A percentile compares a stretch with the other conserved stretches of the same genome.
phyloP scores from a whole-genome alignment of 2,113 vertebrate genomes.

The Ochotona princeps region DNA sequence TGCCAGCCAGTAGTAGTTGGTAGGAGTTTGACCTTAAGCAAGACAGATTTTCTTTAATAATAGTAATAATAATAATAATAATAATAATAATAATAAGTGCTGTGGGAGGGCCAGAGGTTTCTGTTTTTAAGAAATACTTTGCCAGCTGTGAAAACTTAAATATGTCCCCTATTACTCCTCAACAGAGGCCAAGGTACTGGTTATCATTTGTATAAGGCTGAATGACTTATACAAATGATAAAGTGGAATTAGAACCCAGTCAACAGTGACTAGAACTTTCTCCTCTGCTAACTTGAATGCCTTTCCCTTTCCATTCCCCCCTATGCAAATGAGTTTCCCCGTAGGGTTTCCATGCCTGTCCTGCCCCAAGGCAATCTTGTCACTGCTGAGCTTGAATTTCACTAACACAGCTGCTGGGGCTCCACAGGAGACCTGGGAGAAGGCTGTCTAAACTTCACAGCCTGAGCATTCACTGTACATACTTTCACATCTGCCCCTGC shows the following conservation, averaged over 20 bases:
- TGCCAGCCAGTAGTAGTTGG: background rate
- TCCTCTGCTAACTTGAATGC: background rate
- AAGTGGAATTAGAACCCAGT: background rate
- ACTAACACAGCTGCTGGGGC: background rate
- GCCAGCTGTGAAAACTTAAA: background rate
- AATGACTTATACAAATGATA: no score
- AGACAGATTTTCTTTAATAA: background rate
- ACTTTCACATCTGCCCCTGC: no score
- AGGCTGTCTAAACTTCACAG: no score
- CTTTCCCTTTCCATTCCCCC: background rate
- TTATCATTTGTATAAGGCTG: background rate
- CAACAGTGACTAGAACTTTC: background rate
- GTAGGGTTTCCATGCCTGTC: rapidly evolving
- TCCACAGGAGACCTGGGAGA: background rate
- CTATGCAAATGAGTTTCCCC: background rate
- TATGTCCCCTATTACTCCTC: background rate
- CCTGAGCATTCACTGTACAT: no score
- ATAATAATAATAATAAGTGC: no score
- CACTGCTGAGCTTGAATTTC: background rate
- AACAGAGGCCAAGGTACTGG: background rate
- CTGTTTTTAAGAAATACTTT: background rate
- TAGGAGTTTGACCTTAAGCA: background rate
- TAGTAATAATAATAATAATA: no score
- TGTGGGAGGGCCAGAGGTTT: background rate
- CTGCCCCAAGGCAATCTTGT: no score